Base-by-base conservation (phyloP, 2,113 vertebrate genomes). In the Lepus americanus region DNA sequence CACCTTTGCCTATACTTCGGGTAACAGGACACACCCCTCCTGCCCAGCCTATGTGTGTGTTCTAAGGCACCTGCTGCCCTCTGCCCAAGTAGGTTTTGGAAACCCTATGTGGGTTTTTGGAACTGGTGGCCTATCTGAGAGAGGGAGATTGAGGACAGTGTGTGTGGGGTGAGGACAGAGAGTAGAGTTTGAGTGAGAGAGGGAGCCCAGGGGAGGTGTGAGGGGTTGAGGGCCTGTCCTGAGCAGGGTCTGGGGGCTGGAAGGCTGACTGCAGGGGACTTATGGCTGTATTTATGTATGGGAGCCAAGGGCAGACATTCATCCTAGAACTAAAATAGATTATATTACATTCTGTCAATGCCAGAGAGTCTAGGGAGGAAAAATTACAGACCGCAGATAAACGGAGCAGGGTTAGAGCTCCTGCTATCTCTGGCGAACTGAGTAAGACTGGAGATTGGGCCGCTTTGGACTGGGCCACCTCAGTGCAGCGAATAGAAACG, bases 1-100 rank as follows among this genome's bases (percentile, higher is more conserved):
- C 19, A 64, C 29, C 33, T 17, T 22, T 39, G 13, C 44, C 51
- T 49, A 10, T 0, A 0, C 23, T 59, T 0, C 1, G 44, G 63
- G 44, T 23, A 9, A 23, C 44, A 17, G 31, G 73, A 44, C 0
- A 1, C 16, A 1, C 17, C 23, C 19, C 20, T 16, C 1, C 6
- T 1, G 14, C 9, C 2, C 27, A 1, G 36, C 49, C 69, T 55
- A 16, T 17, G 76, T 4, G 1, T n/a, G 3, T 49, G 10, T 73
- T 63, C 73, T 69, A 19, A 3, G 3, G 12, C 17, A 12, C 1
- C 59, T 11, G 78, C 59, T 17, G 66, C 19, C 39, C 2, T 74
- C 27, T 76, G 55, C 51, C 1, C 4, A 13, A 22, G 61, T 36
- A 5, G 55, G 55, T 19, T 59, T 59, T 59, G 55, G 55, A 19